phyloP scores from a whole-genome alignment of 35 echinoderm and acorn worm genomes.

The Patiria miniata region DNA sequence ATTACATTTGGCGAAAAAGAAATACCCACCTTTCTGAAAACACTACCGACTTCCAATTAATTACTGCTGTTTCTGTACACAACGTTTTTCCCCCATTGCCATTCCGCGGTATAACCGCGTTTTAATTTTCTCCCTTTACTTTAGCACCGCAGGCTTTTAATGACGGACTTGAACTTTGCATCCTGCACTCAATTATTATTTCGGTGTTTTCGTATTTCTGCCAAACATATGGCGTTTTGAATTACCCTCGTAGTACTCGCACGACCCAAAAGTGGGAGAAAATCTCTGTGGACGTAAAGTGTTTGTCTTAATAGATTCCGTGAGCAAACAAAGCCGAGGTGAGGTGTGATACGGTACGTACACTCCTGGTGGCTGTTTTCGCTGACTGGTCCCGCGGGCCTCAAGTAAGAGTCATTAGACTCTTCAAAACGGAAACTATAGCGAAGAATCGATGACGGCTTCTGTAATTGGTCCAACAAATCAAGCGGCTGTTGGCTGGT shows the following conservation, averaged over 20 bases:
- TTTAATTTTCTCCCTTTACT: too few relatives aligned
- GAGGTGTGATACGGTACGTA: not conserved
- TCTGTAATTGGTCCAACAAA: too few relatives aligned
- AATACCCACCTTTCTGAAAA: too few relatives aligned
- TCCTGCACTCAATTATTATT: not conserved
- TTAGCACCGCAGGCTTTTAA: not conserved
- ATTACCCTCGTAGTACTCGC: not conserved
- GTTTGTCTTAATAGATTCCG: conserved; percentile 26
- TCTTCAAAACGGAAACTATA: not conserved
- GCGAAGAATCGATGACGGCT: too few relatives aligned
- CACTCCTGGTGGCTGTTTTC: not conserved
- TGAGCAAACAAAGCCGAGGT: not conserved
- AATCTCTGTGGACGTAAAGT: not conserved
- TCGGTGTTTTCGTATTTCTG: not conserved
- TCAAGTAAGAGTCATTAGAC: not conserved
- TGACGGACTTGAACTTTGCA: conserved; percentile 8
- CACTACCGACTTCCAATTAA: too few relatives aligned
- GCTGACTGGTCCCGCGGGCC: not conserved
- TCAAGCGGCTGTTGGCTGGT: too few relatives aligned
- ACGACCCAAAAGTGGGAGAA: not conserved
- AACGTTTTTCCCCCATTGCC: too few relatives aligned
- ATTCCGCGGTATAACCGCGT: too few relatives aligned
- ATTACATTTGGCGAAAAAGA: too few relatives aligned
- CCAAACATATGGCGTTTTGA: conserved; percentile 17
- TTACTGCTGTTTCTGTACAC: too few relatives aligned